A percentile compares a stretch with the other conserved stretches of the same genome.
Evolutionary conservation across 2,888 invertebrate genomes (phyloP).

Genomic region (Gnatocerus cornutus): DNA sequence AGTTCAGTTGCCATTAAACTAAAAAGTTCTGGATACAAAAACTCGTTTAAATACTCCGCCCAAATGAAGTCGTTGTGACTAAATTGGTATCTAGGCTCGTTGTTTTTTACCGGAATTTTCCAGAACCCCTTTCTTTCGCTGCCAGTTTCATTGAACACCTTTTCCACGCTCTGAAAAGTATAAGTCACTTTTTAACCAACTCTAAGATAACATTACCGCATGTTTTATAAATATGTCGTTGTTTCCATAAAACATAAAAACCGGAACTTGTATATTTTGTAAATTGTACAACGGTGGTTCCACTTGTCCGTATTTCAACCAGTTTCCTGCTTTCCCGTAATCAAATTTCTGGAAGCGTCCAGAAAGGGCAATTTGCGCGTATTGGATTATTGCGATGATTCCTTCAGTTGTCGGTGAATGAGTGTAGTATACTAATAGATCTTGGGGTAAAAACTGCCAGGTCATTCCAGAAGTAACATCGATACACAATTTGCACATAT

Average conservation of each 20-base stretch:
- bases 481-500: not conserved
- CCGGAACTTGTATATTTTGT: conserved; percentile 13
- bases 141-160: conserved; percentile 14
- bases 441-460: conserved; percentile 6
- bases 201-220: not conserved
- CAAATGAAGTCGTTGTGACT: conserved; percentile 26
- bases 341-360: conserved; percentile 26
- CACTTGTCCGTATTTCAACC: conserved; percentile 5
- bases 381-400: conserved; percentile 11
- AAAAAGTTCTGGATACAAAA: conserved; percentile 2
- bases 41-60: not conserved
- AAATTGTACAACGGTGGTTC: conserved; percentile 16
- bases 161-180: conserved; percentile 16
- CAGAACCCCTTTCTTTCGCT: not conserved
- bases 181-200: too few species aligned
- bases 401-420: not conserved
- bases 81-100: not conserved
- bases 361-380: conserved; percentile 7
- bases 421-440: conserved; percentile 9
- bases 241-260: conserved; percentile 14
- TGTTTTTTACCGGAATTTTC: not conserved
- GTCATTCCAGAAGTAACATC: not conserved
- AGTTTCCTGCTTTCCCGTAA: conserved; percentile 9
- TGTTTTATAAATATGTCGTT: conserved; percentile 13
- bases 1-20: not conserved